phyloP scores from a whole-genome alignment of 2,888 invertebrate species.

The Rhopalosiphum nymphaeae region DNA sequence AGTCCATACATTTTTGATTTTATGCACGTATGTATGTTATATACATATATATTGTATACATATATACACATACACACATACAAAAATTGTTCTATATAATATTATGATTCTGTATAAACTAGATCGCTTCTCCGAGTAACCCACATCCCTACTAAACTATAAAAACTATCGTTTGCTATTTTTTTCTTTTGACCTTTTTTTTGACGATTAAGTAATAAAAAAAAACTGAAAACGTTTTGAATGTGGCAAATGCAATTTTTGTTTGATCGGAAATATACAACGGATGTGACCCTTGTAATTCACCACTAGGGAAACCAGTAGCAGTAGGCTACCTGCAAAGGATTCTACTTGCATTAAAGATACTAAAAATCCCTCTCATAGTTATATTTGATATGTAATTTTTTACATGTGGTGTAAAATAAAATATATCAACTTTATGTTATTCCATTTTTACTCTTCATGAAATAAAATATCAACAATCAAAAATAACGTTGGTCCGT shows the following conservation, averaged over 20 bases:
- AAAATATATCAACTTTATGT: not conserved
- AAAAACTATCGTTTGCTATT: not conserved
- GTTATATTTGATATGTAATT: not conserved
- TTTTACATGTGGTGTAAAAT: not conserved
- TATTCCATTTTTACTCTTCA: not conserved
- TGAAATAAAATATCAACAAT: not conserved
- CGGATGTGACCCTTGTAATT: not conserved
- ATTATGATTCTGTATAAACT: not conserved
- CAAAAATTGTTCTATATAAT: not conserved
- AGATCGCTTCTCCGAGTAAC: not conserved
- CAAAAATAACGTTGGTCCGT: not conserved
- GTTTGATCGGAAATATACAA: not conserved
- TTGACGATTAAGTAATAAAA: not conserved
- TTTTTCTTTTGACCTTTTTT: not conserved
- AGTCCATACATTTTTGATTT: not conserved
- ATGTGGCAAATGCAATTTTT: conserved; percentile 18
- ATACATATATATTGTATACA: not conserved
- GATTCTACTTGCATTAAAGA: not conserved
- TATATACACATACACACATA: not conserved
- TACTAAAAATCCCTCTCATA: not conserved
- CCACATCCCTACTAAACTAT: not conserved
- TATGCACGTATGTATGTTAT: not conserved
- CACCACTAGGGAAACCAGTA: not conserved
- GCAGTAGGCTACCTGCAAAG: not conserved
- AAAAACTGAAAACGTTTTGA: not conserved